Conservation (phyloP, 2,113 vertebrate genomes). For the Melanostigma gelatinosum region DNA sequence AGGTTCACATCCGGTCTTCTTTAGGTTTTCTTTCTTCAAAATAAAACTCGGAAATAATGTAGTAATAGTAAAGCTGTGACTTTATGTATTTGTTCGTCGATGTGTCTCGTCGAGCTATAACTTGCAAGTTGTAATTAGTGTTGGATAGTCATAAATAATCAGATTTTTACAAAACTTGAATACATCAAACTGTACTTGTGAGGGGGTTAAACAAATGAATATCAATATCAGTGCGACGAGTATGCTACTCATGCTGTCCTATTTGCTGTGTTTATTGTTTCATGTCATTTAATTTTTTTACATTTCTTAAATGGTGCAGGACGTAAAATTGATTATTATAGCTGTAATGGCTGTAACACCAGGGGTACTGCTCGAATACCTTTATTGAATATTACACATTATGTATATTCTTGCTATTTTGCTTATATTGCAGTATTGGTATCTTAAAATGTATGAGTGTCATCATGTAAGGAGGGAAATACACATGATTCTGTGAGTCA, state of each 20-base stretch:
- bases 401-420: neutral
- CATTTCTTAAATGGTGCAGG: neutral
- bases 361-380: neutral
- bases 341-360: neutral
- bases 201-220: neutral
- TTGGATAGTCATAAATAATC: neutral
- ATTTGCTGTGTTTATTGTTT: neutral
- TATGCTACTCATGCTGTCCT: neutral
- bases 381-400: neutral
- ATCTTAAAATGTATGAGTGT: neutral
- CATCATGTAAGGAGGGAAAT: neutral
- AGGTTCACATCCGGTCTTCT: constrained; percentile 46
- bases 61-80: neutral
- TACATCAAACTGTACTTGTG: too few species aligned
- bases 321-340: neutral
- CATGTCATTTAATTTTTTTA: neutral
- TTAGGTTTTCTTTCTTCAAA: constrained; percentile 39
- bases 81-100: neutral
- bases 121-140: neutral
- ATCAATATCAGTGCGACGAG: neutral
- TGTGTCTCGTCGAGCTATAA: neutral
- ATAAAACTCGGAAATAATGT: constrained; percentile 39
- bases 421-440: neutral
- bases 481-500: neutral
- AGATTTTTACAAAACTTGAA: neutral